Evolutionary conservation across 2,888 invertebrate species (phyloP), one percentile per base, ranked within the genome.

Genomic region (Actias luna): DNA sequence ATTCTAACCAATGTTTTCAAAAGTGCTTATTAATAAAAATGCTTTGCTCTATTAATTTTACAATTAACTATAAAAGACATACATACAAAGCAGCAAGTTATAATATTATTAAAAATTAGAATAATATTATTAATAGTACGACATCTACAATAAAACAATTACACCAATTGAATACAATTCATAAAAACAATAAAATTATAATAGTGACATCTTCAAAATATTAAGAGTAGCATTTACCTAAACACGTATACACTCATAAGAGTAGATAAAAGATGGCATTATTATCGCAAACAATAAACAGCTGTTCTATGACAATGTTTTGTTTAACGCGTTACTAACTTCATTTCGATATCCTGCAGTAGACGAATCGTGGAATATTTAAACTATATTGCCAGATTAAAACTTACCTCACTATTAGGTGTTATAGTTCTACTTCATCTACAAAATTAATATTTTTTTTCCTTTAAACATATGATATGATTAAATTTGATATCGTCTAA

Each of bases 301-400:
- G 63, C 63, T 63, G 63, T 63, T 63, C 12, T 31, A 42, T 22
- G 18, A n/a, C 42, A 46, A 50, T 63, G 52, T 62, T 58, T 50
- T 33, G 29, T 1, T 16, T 31, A 16, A 22, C 27, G 16, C 36
- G 29, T 16, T 29, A 22, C 63, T 27, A 63, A 57, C 59, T 63
- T 63, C 63, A 63, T 39, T 5, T 36, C n/a, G 36, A 55, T 63
- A 31, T 5, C 27, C 35, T 29, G 22, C 52, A 50, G 59, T 58
- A 50, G 52, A 42, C 2, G 18, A 18, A n/a, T 33, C 42, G 39
- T 18, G 16, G 55, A 42, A 35, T 29, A 39, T 33, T 27, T 63
- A 36, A 50, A 29, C 0, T 36, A 14, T 52, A 33, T 63, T 63
- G 59, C 59, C 55, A 39, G 22, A 16, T 12, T 2, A 10, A 22